phyloP scores from a whole-genome alignment of 1,140 invertebrate genomes.

The Galleria mellonella region DNA sequence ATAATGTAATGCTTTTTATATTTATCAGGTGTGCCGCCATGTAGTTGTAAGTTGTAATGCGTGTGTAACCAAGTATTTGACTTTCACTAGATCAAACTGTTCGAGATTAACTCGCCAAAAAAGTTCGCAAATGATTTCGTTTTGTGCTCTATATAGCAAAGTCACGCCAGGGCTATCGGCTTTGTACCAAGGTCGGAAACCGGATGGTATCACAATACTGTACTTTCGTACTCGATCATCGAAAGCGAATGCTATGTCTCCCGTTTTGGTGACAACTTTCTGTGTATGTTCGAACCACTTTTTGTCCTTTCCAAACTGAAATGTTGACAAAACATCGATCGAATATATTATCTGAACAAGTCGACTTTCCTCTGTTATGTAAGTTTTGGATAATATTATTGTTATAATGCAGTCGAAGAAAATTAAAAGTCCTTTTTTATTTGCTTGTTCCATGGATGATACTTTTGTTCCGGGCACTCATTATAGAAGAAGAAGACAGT shows the following conservation, averaged over 20 bases:
- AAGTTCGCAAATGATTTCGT: conserved; percentile 45
- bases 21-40: conserved; percentile 10
- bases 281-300: conserved; percentile 50
- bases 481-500: too few relatives aligned
- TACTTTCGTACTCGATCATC: conserved; percentile 47
- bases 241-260: conserved; percentile 53
- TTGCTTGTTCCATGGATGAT: too few relatives aligned
- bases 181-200: conserved; percentile 53
- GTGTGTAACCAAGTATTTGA: conserved; percentile 18
- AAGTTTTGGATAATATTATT: conserved; percentile 40
- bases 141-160: conserved; percentile 41
- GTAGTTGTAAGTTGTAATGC: conserved; percentile 9
- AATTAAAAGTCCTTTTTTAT: too few relatives aligned
- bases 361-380: conserved; percentile 54
- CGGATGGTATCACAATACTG: conserved; percentile 38
- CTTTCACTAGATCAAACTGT: conserved; percentile 51
- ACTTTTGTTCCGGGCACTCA: too few relatives aligned
- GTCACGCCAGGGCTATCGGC: conserved; percentile 34
- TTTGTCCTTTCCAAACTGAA: conserved; percentile 57
- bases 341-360: conserved; percentile 28
- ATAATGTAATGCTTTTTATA: not conserved
- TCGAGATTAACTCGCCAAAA: conserved; percentile 37
- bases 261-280: conserved; percentile 56
- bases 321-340: conserved; percentile 52
- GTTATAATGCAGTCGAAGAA: conserved; percentile 17